Percentiles rank a stretch among this genome's conserved stretches.
These are phyloP conservation scores for Hydrolagus affinis DNA, from an alignment of 2,113 vertebrate genomes.

Conservation along the genomic window DNA sequence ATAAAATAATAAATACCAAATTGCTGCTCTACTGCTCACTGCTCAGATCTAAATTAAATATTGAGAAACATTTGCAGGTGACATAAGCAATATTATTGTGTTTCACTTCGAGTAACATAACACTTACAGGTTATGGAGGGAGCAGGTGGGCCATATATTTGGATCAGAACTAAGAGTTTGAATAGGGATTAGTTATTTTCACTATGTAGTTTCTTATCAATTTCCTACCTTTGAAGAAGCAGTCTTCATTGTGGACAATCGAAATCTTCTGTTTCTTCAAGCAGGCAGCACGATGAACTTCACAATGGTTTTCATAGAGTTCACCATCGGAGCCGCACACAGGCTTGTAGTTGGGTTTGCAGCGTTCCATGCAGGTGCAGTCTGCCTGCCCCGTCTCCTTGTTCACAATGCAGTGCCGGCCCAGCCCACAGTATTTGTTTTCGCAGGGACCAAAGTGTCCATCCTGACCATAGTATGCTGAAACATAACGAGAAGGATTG, in stretches of 20 bases:
- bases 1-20: not conserved
- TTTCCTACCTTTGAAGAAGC: constrained; percentile 87
- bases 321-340: constrained; percentile 90
- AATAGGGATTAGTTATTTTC: too few species aligned
- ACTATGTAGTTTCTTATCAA: not conserved
- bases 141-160: not conserved
- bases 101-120: too few species aligned
- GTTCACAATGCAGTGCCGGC: constrained; percentile 71
- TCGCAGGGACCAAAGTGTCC: constrained; percentile 62
- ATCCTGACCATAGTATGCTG: constrained; percentile 58
- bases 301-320: constrained; percentile 90
- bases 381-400: constrained; percentile 63
- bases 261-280: constrained; percentile 70
- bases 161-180: too few species aligned
- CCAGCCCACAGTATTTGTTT: constrained; percentile 88
- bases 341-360: constrained; percentile 81
- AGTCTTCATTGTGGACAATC: constrained; percentile 85
- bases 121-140: too few species aligned
- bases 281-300: constrained; percentile 85
- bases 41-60: not conserved
- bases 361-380: constrained; percentile 76
- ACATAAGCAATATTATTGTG: too few species aligned
- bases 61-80: too few species aligned
- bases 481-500: constrained; percentile 24
- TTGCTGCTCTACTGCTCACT: not conserved